Evolutionary conservation across 1,140 invertebrate genomes (phyloP), one percentile per base, ranked within the genome.

Genomic region (Magallana angulata): DNA sequence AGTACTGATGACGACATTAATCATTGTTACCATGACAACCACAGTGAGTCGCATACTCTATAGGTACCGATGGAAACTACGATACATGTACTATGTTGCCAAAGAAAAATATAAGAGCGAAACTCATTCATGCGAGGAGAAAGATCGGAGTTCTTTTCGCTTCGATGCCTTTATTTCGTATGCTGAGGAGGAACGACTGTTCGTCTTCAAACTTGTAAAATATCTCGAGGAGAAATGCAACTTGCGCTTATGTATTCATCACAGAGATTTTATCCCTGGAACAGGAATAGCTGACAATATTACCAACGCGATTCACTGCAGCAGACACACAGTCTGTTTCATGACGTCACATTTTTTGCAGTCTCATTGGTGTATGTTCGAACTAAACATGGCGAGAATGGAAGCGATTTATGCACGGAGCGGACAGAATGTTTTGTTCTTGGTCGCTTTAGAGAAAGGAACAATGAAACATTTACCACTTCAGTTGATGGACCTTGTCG

Each of bases 331-430:
- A 16, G 93, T 97, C 64, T 92, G 97, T 30, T 92, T 97, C 24
- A 94, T 97, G 59, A 96, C 96, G 87, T 95, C 96, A 90, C 94
- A 95, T 71, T 97, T 96, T 91, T 95, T 96, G 0, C 95, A 95
- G 87, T 97, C 96, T 14, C 95, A 96, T 57, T 97, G 96, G 96
- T 97, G 96, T 91, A 90, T 95, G 76, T 97, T 96, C 95, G 96
- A 97, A 92, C 95, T 96, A 8, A 96, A 96, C 87, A 94, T 92
- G 91, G 91, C 92, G 7, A 68, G 86, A 30, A 90, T 92, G 90
- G 91, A 93, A 48, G 85, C 89, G 18, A 85, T 86, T 36, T 89
- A 89, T 60, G 83, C 88, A 12, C 48, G 88, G 82, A 59, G 85
- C 8, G 83, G 68, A 4, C 83, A 85, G 64, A 84, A 89, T 60